Evolutionary conservation across 2,797 vertebrate genomes (phyloP), one percentile per base, ranked within the genome.

Genomic region (Acrossocheilus fasciatus): DNA sequence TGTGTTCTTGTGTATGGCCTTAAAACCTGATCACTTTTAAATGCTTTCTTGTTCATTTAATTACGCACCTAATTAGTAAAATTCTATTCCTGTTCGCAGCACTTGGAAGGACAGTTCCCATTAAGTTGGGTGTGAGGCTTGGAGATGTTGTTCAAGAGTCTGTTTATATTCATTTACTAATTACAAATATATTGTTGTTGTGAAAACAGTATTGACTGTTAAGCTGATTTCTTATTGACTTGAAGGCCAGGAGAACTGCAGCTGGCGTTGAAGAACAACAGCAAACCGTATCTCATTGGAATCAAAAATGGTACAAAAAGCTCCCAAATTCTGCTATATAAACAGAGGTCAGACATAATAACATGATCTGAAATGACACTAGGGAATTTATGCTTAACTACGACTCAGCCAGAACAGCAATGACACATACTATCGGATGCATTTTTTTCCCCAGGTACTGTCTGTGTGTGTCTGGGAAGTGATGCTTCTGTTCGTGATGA

Each of bases 1-100:
- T 0, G 94, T 98, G 14, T 94, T 97, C 90, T 91, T 95, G 26
- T 96, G 97, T 97, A 89, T 87, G 88, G 23, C 20, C 43, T 45
- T 26, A 18, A 4, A 23, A 23, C 1, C 36, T 8, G 1, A 76
- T 70, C 50, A 39, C 23, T 14, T 20, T 64, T 20, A 36, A 34
- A 34, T 30, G 62, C 26, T 34, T 73, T 34, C 45, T 15, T 54
- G 52, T 23, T 57, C 7, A 4, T 57, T 54, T 73, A 18, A 45
- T 68, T 50, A 1, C 59, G 2, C 82, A 18, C 1, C 5, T 62
- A 11, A 1, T 39, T 30, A 64, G 62, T 14, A 54, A 57, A 15
- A 59, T 52, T 8, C 2, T 84, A 3, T 20, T 45, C 85, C 54
- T 77, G 26, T 81, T 88, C 87, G 6, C 87, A 96, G 96, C 94